Conservation (phyloP, 2,888 invertebrate species). For the Aphelenchoides bicaudatus region DNA sequence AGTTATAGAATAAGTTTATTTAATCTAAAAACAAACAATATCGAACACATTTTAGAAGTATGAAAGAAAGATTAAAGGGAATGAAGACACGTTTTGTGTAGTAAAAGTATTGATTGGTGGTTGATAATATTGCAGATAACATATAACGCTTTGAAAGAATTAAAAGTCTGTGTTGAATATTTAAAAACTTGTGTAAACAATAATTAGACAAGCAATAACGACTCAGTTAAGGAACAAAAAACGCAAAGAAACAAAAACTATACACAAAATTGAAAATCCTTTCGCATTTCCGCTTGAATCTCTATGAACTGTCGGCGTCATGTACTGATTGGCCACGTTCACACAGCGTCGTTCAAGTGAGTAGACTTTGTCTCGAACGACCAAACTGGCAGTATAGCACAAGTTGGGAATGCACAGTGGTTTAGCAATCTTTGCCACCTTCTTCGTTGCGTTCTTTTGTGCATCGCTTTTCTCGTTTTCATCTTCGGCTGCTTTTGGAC, state of each 20-base stretch:
- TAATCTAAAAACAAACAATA: background rate
- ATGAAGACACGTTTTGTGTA: too few species aligned
- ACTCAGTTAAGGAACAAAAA: background rate
- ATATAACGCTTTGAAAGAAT: too few species aligned
- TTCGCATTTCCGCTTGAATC: too few species aligned
- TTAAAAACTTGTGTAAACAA: too few species aligned
- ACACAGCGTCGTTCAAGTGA: conserved; percentile 36
- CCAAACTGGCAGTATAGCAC: conserved; percentile 35
- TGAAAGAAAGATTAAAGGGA: conserved; percentile 6
- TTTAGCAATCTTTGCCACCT: conserved; percentile 9
- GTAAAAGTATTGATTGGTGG: too few species aligned
- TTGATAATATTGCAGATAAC: too few species aligned
- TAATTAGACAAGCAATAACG: background rate
- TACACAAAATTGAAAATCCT: too few species aligned
- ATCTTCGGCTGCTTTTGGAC: conserved; percentile 11
- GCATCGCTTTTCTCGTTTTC: background rate
- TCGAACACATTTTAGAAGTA: conserved; percentile 6
- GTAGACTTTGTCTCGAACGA: conserved; percentile 31
- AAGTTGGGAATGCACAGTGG: conserved; percentile 23
- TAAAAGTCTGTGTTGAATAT: too few species aligned
- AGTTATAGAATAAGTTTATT: background rate
- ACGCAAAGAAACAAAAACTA: background rate
- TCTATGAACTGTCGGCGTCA: background rate
- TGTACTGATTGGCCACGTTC: conserved; percentile 41
- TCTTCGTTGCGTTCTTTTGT: background rate